Percentiles rank a stretch among this genome's conserved stretches.
Evolutionary conservation across 2,888 invertebrate genomes (phyloP).

Genomic region (Gasteruption jaculator): DNA sequence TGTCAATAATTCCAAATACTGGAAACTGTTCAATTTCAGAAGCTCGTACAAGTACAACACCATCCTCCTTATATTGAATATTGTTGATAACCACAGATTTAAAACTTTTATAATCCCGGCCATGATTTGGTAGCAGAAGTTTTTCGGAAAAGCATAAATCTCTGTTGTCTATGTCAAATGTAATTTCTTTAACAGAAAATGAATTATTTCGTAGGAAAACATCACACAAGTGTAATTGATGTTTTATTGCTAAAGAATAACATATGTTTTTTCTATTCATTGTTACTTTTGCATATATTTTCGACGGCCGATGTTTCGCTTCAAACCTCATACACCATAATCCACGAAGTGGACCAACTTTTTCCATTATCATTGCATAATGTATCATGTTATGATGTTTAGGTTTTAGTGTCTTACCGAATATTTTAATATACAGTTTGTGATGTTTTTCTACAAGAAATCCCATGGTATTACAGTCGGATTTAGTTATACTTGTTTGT

Average conservation of each 20-base stretch:
- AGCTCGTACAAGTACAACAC: not conserved
- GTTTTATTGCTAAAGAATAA: constrained; percentile 6
- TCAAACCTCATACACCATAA: constrained; percentile 27
- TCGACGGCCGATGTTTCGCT: constrained; percentile 25
- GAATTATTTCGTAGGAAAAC: constrained; percentile 8
- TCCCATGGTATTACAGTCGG: too few species aligned
- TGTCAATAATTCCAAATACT: constrained; percentile 3
- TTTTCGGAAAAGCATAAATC: constrained; percentile 6
- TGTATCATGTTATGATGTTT: constrained; percentile 28
- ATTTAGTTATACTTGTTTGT: constrained; percentile 12
- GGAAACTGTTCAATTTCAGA: not conserved
- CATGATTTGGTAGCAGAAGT: not conserved
- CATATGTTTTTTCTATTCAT: constrained; percentile 8
- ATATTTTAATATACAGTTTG: constrained; percentile 15
- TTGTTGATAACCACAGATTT: not conserved
- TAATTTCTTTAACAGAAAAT: not conserved
- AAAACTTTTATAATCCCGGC: constrained; percentile 2
- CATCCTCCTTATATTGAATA: constrained; percentile 2
- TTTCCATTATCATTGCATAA: constrained; percentile 21
- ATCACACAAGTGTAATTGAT: constrained; percentile 9
- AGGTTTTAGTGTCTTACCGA: constrained; percentile 12
- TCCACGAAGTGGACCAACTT: constrained; percentile 23
- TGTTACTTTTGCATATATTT: constrained; percentile 11
- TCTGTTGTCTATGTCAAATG: not conserved
- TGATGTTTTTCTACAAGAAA: constrained; percentile 1